Evolutionary conservation across 30 jellyfish, hydroid and myxozoan genomes (phyloP).

Genomic region (Hydractinia echinata): DNA sequence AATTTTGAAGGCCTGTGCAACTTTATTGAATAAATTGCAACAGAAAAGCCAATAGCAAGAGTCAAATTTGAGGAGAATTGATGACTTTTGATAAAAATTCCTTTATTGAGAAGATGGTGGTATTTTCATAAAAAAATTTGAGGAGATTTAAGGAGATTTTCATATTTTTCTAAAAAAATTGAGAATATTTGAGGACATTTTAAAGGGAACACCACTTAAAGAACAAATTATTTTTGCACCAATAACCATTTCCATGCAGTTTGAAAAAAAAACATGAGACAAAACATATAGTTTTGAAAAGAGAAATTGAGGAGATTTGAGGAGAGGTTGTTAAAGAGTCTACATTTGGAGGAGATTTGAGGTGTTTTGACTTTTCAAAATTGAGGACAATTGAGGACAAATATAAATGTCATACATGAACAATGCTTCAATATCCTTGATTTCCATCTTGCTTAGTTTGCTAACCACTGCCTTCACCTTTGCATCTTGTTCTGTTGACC

Average conservation of each 20-base stretch:
- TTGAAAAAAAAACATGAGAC: background rate
- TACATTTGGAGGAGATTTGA: no score
- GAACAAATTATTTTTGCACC: background rate
- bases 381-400: background rate
- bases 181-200: no score
- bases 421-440: conserved; percentile 46
- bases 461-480: conserved; percentile 55
- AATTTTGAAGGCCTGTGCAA: no score
- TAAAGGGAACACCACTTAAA: background rate
- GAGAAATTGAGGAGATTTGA: background rate
- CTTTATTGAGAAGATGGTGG: no score
- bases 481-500: conserved; percentile 68
- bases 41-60: no score
- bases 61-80: no score
- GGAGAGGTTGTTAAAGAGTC: no score
- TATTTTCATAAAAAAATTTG: no score
- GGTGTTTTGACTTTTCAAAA: background rate
- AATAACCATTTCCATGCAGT: background rate
- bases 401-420: conserved; percentile 40
- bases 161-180: no score
- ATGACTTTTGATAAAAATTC: no score
- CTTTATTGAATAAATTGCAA: no score
- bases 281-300: background rate
- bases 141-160: no score
- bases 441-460: conserved; percentile 65